phyloP scores from a whole-genome alignment of 2,888 invertebrate species.

The Clunio marinus region DNA sequence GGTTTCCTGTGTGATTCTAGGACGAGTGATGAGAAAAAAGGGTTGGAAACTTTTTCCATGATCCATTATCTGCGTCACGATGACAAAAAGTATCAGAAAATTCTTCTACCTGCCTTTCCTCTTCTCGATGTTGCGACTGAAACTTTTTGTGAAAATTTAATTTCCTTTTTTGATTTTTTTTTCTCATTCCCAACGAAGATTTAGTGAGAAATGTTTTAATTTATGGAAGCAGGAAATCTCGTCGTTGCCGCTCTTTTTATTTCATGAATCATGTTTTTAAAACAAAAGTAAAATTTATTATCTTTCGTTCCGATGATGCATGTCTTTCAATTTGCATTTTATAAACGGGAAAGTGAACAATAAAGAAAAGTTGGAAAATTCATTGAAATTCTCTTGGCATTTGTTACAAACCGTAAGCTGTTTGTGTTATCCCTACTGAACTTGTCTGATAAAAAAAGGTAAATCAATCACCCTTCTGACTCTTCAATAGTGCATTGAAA shows the following conservation, averaged over 20 bases:
- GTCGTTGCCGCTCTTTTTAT: neutral
- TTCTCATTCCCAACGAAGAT: constrained; percentile 20
- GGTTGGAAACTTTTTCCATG: constrained; percentile 1
- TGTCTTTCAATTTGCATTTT: constrained; percentile 35
- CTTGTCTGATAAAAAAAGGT: neutral
- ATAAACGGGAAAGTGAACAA: neutral
- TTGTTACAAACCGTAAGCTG: too few species aligned
- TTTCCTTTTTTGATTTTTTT: constrained; percentile 32
- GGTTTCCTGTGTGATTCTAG: neutral
- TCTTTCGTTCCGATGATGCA: constrained; percentile 23
- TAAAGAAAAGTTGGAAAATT: neutral
- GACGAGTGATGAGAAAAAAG: too few species aligned
- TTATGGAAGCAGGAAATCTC: constrained; percentile 26
- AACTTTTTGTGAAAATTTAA: constrained; percentile 31
- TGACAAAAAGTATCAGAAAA: neutral
- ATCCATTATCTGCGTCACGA: constrained; percentile 6
- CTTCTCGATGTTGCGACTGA: neutral
- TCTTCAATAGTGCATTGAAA: neutral
- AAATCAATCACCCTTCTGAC: constrained; percentile 9
- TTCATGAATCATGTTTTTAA: constrained; percentile 14
- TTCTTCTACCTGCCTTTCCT: constrained; percentile 10
- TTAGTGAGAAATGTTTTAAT: constrained; percentile 29
- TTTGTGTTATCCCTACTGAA: neutral
- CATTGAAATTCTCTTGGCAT: neutral
- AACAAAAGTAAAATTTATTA: constrained; percentile 25